Evolutionary conservation across 2,888 invertebrate genomes (phyloP).

Genomic region (Ichneumoninae sp.): DNA sequence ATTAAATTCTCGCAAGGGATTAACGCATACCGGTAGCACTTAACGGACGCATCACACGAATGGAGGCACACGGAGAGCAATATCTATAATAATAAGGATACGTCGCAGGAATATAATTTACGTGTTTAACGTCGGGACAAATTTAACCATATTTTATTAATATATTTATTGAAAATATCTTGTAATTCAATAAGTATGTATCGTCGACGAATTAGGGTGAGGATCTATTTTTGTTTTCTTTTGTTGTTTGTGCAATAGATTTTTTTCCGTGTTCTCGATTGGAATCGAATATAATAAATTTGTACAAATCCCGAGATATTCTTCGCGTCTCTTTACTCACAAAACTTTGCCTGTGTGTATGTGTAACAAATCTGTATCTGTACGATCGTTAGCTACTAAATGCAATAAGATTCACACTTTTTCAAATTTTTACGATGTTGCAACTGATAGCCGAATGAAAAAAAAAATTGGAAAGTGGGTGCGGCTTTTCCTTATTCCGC

Average conservation of each 20-base stretch:
- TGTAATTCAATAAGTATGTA: slow-evolving; percentile 27
- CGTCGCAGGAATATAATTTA: slow-evolving; percentile 9
- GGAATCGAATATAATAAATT: slow-evolving; percentile 70
- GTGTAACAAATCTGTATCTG: neutral
- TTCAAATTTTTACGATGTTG: too few relatives aligned
- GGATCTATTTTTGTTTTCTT: neutral
- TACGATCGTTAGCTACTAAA: neutral
- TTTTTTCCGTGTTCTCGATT: slow-evolving; percentile 42
- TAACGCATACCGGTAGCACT: neutral
- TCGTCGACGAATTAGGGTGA: slow-evolving; percentile 47
- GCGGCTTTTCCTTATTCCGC: too few relatives aligned
- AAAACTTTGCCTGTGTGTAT: neutral
- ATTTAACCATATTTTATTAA: slow-evolving; percentile 24
- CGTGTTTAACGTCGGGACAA: neutral
- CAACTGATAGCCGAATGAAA: neutral
- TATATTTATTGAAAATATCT: slow-evolving; percentile 43
- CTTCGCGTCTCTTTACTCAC: neutral
- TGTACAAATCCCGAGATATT: slow-evolving; percentile 56
- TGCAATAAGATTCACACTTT: neutral
- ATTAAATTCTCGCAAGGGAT: slow-evolving; percentile 23
- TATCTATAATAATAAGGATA: neutral
- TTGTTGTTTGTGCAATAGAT: slow-evolving; percentile 43
- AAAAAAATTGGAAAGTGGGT: neutral
- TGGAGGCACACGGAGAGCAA: slow-evolving; percentile 2
- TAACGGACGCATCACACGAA: neutral